Base-by-base conservation (phyloP, 2,113 vertebrate genomes). In the Anarrhichthys ocellatus region DNA sequence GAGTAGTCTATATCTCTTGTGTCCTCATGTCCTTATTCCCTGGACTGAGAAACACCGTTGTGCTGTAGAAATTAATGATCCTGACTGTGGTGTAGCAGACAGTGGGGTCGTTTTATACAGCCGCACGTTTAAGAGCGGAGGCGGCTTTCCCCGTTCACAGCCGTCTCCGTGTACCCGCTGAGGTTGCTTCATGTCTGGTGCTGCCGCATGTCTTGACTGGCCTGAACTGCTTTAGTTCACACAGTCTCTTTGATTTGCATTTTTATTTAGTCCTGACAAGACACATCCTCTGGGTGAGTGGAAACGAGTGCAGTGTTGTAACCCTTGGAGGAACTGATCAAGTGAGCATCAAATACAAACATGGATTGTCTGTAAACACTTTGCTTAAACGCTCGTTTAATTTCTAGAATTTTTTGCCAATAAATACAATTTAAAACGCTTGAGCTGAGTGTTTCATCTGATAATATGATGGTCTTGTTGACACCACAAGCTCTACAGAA, bases 161-260 rank as follows among this genome's bases (percentile, higher is more conserved):
- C 59, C 24, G 69, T 66, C 58, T 79, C 48, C 67, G 62, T 42
- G 56, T 68, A 84, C 78, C 80, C 74, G 72, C 38, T 69, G 48
- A 63, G 75, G 63, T 78, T 81, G 83, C 90, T 82, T 78, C 52
- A 64, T n/a, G 73, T 73, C 80, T 27, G 61, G 3, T 20, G 59
- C 50, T 14, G 32, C 56, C 1, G 5, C 87, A 9, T 82, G 91
- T 78, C 77, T 85, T 18, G 24, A 81, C 91, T 79, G 27, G 88
- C 69, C 56, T 67, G 62, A 61, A 5, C 56, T 68, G 71, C 69
- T 82, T 61, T 34, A 61, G 69, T 83, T 84, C 69, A 61, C 34
- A 18, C 32, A 65, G 63, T 63, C 54, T 78, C 48, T 70, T 78
- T 70, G 62, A 27, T 46, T 69, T 81, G 22, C 38, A n/a, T 38